Evolutionary conservation across 2,113 vertebrate species (phyloP), one percentile per base, ranked within the genome.

Genomic region (Eublepharis macularius): DNA sequence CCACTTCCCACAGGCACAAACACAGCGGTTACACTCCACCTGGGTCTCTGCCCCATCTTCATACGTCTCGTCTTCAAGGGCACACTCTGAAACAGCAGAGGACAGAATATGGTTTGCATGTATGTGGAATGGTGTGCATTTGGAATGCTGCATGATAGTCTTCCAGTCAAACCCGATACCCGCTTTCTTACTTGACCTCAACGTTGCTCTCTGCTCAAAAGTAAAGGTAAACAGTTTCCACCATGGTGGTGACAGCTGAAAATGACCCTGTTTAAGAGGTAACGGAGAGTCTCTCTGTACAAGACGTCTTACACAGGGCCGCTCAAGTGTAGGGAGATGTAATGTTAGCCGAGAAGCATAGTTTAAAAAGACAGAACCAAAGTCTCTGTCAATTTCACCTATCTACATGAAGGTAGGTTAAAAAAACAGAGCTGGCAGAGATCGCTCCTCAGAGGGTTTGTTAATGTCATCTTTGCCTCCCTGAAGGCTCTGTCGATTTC

Each of bases 1-100:
- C 99, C 99, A 99, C 96, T 99, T 99, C 16, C 99, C 99, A 4
- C 99, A 99, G 84, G 99, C 98, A 81, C 99, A 99, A 81, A 99
- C 98, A 0, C 99, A 99, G 90, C 98, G 98, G 93, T 99, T 99
- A 87, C 99, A 99, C 90, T 99, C 98, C 87, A 99, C 98, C 91
- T 99, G 97, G 2, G 98, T 99, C 96, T 98, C 98, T 0, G 99
- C 98, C 87, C 99, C 99, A 0, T 99, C 99, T 63, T 98, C 98
- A 0, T 98, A 99, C 0, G 95, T 98, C 92, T 99, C 99, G 39
- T 99, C 99, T 93, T 99, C 99, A 94, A 99, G 94, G 87, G 99
- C 98, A 87, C 99, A 99, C 91, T 98, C 99, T 99, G 90, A 83
- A 10, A 82, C 57, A 68, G 88, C n/a, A 92, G 82, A 90, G 47